Percentiles rank a stretch among this genome's conserved stretches.
Evolutionary conservation across 2,113 vertebrate genomes (phyloP).

Genomic region (Chaetodon trifascialis): DNA sequence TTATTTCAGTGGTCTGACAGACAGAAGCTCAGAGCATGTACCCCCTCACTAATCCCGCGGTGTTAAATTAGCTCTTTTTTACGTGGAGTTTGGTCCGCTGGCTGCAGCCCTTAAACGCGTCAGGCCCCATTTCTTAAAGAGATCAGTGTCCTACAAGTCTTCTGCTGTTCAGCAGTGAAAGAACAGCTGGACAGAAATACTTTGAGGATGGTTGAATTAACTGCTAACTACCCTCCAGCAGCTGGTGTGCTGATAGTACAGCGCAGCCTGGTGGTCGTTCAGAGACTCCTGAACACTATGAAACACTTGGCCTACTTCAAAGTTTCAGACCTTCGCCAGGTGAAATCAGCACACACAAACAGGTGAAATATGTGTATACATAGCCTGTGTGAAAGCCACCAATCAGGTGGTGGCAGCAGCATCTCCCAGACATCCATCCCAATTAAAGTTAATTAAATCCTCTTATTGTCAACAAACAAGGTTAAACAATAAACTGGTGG

Average conservation of each 20-base stretch:
- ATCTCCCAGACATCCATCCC: neutral
- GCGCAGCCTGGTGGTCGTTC: neutral
- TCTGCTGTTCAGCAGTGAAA: neutral
- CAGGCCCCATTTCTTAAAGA: neutral
- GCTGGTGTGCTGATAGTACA: neutral
- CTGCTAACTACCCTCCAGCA: too few species aligned
- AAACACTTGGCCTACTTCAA: neutral
- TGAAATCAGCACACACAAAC: neutral
- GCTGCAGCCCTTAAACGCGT: neutral
- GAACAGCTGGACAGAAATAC: neutral
- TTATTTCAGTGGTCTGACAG: constrained; percentile 34
- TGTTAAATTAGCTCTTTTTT: neutral
- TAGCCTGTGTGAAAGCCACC: neutral
- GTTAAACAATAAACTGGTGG: neutral
- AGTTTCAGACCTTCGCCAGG: neutral
- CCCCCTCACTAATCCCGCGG: neutral
- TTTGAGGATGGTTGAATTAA: neutral
- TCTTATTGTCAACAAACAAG: constrained; percentile 4
- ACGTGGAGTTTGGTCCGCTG: neutral
- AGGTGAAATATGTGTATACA: neutral
- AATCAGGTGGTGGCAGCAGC: neutral
- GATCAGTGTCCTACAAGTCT: neutral
- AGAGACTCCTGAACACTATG: neutral
- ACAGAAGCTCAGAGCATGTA: neutral
- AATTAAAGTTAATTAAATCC: neutral